A percentile compares a stretch with the other conserved stretches of the same genome.
Conservation (phyloP, 1,140 invertebrate genomes). For the Helicoverpa armigera region DNA sequence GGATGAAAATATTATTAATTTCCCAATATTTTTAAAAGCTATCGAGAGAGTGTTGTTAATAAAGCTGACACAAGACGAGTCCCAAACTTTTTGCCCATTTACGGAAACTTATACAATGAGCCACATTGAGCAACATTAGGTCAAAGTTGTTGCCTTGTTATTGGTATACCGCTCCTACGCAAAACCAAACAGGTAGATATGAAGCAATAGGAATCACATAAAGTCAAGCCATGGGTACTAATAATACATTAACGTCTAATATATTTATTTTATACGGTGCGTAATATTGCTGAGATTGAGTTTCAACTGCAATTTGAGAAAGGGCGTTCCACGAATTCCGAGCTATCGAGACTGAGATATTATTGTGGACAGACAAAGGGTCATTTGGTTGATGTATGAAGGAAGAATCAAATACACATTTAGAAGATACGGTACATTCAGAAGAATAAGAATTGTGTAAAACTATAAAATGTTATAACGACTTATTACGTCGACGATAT, state of each 20-base stretch:
- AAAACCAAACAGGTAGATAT: constrained; percentile 33
- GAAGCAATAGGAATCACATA: constrained; percentile 34
- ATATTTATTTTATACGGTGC: constrained; percentile 18
- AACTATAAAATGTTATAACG: constrained; percentile 1
- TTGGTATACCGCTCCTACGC: constrained; percentile 34
- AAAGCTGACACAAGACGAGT: constrained; percentile 22
- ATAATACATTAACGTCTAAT: constrained; percentile 8
- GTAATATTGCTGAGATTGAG: constrained; percentile 8
- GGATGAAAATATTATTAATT: background rate
- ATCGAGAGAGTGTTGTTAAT: background rate
- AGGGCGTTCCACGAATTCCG: background rate
- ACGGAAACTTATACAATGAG: constrained; percentile 27
- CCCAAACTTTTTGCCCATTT: constrained; percentile 45
- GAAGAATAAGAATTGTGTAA: constrained; percentile 3
- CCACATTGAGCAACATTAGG: constrained; percentile 37
- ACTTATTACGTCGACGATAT: background rate
- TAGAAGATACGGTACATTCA: background rate
- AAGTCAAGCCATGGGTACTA: constrained; percentile 17
- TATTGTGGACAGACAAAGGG: background rate
- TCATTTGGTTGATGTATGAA: background rate
- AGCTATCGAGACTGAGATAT: background rate
- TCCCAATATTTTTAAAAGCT: background rate
- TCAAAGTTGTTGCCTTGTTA: constrained; percentile 38
- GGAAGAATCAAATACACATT: background rate
- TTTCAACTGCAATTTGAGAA: constrained; percentile 15